phyloP scores from a whole-genome alignment of 2,888 invertebrate genomes.

The Drosophila ustulata region DNA sequence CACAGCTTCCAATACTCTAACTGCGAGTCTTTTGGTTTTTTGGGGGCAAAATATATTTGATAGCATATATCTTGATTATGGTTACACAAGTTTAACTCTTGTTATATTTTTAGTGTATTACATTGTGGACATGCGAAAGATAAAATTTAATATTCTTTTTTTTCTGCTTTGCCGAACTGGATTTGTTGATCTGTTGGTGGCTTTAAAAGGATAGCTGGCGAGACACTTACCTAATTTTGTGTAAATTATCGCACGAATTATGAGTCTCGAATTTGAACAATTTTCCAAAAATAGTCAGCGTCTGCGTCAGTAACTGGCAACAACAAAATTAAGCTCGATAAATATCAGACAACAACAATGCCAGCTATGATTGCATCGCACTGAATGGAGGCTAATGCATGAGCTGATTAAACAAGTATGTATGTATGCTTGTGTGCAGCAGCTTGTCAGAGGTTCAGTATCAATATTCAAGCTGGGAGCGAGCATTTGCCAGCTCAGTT shows the following conservation, averaged over 20 bases:
- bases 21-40: neutral
- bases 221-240: conserved; percentile 80
- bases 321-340: conserved; percentile 65
- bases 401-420: conserved; percentile 6
- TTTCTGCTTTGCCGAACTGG: conserved; percentile 7
- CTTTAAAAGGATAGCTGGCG: conserved; percentile 74
- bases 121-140: neutral
- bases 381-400: conserved; percentile 6
- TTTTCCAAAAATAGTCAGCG: conserved; percentile 73
- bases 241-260: conserved; percentile 81
- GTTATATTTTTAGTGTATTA: neutral
- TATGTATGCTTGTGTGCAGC: conserved; percentile 24
- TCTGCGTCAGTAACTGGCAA: conserved; percentile 34
- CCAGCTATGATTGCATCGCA: conserved; percentile 21
- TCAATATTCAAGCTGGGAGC: conserved; percentile 71
- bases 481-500: conserved; percentile 29
- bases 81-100: neutral
- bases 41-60: neutral
- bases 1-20: conserved; percentile 19
- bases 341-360: conserved; percentile 64
- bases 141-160: conserved; percentile 12
- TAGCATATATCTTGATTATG: neutral
- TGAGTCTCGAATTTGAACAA: conserved; percentile 75
- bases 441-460: conserved; percentile 43
- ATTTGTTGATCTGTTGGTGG: conserved; percentile 30